Base-by-base conservation (phyloP, 1,140 invertebrate species). In the Conopomorpha cramerella region DNA sequence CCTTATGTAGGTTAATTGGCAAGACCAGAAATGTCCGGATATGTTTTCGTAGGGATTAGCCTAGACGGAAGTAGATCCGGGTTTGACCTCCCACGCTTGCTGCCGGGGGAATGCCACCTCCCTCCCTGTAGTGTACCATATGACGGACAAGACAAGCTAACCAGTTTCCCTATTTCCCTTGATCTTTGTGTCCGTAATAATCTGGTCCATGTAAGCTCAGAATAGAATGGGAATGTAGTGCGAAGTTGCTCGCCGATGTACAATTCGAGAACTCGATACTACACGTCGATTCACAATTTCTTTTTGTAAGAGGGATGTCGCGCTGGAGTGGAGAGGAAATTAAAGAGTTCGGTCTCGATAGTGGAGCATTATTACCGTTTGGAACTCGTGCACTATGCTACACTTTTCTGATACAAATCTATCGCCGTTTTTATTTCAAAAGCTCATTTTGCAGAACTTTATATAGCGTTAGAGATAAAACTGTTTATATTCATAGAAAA, bases 181-280 rank as follows among this genome's bases (percentile, higher is more conserved):
- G 10, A n/a, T n/a, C n/a, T n/a, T n/a, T n/a, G n/a, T n/a, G n/a
- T n/a, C n/a, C n/a, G n/a, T n/a, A n/a, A n/a, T n/a, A n/a, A n/a
- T n/a, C 19, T 10, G 4, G 19, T 10, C 19, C 19, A 4, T 10
- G 19, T 10, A 4, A 4, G 19, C 19, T 4, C 19, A 23, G 19
- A 10, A 23, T 10, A 10, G 4, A 10, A 23, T 23, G 10, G 4
- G 19, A 23, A 23, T 10, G 4, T 23, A n/a, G n/a, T n/a, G n/a
- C n/a, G n/a, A n/a, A n/a, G n/a, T n/a, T n/a, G n/a, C n/a, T n/a
- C n/a, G n/a, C n/a, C n/a, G n/a, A n/a, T n/a, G n/a, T n/a, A 44
- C 44, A 47, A 58, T 58, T 45, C 43, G 31, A 42, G 51, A 56
- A 51, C 36, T 44, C 48, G 52, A 59, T 55, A 59, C 46, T 50